A percentile compares a stretch with the other conserved stretches of the same genome.
These are phyloP conservation scores for Conger conger DNA, from an alignment of 2,113 vertebrate species.

Conservation along the genomic window DNA sequence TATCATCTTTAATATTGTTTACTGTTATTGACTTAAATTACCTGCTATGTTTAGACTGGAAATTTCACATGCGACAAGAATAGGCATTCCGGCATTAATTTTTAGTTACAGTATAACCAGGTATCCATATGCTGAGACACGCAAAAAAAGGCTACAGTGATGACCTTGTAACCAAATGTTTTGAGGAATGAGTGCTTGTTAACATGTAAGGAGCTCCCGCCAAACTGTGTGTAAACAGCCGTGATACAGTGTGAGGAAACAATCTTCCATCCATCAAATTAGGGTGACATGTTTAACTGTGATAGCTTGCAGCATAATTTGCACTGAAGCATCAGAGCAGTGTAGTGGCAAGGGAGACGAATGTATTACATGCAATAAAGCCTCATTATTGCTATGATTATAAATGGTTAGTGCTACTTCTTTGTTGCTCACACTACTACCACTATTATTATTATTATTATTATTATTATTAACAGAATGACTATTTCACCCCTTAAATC, in stretches of 20 bases:
- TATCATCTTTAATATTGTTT: too few species aligned
- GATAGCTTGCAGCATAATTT: neutral
- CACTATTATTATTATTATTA: neutral
- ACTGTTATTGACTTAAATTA: too few species aligned
- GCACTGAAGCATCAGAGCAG: conserved; percentile 18
- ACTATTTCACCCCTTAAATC: neutral
- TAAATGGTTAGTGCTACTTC: neutral
- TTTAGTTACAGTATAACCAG: neutral
- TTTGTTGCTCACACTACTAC: too few species aligned
- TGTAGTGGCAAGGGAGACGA: neutral
- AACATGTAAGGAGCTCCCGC: neutral
- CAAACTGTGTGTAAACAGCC: conserved; percentile 7
- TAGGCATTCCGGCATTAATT: too few species aligned
- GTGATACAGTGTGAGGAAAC: neutral
- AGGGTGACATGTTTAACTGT: neutral
- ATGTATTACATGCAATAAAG: neutral
- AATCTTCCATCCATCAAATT: neutral
- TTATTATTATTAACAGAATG: neutral
- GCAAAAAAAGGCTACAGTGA: neutral
- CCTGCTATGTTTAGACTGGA: too few species aligned
- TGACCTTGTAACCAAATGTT: neutral
- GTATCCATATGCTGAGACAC: neutral
- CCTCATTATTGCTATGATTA: neutral
- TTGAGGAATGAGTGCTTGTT: conserved; percentile 3
- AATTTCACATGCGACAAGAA: too few species aligned